Base-by-base conservation (phyloP, 2,888 invertebrate species). In the Drosophila siamana region DNA sequence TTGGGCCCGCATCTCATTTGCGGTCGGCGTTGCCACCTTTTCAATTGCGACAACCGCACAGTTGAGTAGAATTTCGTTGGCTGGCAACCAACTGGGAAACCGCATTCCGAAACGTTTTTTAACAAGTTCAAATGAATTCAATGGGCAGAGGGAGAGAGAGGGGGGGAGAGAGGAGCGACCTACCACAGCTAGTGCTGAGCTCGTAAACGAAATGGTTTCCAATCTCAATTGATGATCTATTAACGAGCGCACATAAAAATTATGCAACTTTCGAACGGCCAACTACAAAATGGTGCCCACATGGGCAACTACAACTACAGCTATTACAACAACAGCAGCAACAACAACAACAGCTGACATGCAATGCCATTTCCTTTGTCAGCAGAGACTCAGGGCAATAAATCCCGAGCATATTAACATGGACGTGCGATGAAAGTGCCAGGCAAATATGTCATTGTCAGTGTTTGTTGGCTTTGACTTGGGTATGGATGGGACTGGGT, bases 361-460 rank as follows among this genome's bases (percentile, higher is more conserved):
- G 60, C 76, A 87, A 82, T 87, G 87, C 87, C 80, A 87, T 84
- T 84, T 88, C 88, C 87, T 88, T 83, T 84, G 86, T 80, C 85
- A 81, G 51, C 72, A 63, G 57, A 33, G 56, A 8, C 44, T 40
- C 46, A 44, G 43, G 72, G 70, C 77, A 69, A 86, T 86, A 86
- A 86, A 86, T 86, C 88, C 76, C 80, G 57, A 64, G 66, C 88
- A 86, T 86, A 88, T 86, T 86, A 88, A 88, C 88, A 84, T 86
- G 86, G 85, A 86, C 74, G 86, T 87, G 79, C 87, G 87, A 78
- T 85, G 83, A 86, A 88, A 86, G 88, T 84, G 80, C 80, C 77
- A 85, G 84, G 78, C 86, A 76, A 84, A 88, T 86, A 78, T 84
- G 84, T 86, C 88, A 86, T 84, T 88, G 88, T 86, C 88, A 88